phyloP scores from a whole-genome alignment of 2,113 vertebrate genomes.

The Rhadina sibilatrix region DNA sequence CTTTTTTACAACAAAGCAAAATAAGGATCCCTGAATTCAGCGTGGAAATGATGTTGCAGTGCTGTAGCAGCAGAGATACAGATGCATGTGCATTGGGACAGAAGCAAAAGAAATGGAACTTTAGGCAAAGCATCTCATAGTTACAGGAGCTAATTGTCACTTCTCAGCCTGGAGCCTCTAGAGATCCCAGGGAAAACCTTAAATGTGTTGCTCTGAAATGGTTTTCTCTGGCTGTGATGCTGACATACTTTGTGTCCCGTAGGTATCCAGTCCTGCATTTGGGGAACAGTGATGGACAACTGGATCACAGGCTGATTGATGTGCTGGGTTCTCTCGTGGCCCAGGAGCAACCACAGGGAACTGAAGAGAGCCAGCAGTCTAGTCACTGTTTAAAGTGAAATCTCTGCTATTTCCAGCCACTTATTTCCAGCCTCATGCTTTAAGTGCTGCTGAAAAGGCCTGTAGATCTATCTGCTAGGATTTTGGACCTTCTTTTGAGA shows the following conservation, averaged over 20 bases:
- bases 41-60: not conserved
- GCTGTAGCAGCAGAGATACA: not conserved
- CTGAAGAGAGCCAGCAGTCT: not conserved
- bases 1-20: not conserved
- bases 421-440: not conserved
- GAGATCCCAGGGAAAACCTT: not conserved
- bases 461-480: not conserved
- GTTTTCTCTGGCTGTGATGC: not conserved
- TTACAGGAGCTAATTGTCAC: not conserved
- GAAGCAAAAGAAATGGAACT: not conserved
- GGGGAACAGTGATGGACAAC: not conserved
- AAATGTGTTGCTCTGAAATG: not conserved
- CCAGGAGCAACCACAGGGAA: not conserved
- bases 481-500: not conserved
- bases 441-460: not conserved
- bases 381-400: not conserved
- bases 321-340: accelerated
- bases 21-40: not conserved
- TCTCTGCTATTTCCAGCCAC: not conserved
- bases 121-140: not conserved
- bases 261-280: not conserved
- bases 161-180: not conserved
- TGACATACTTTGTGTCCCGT: accelerated
- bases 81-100: not conserved
- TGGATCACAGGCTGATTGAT: not conserved